Evolutionary conservation across 2,888 invertebrate genomes (phyloP), one percentile per base, ranked within the genome.

Genomic region (Griposia aprilina): DNA sequence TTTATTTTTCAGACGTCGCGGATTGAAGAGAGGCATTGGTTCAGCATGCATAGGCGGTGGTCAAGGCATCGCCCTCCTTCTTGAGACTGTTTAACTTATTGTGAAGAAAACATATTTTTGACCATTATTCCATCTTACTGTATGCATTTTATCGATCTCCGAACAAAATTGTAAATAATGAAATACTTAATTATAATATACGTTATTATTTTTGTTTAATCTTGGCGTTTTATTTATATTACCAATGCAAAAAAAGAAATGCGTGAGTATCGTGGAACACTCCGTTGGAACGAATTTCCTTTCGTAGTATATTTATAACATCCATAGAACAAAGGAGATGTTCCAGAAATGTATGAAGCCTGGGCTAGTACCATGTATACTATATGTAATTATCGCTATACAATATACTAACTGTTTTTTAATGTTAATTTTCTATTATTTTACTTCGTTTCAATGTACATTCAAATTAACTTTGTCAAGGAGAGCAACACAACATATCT

Each of bases 21-120:
- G 98, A 76, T 97, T 98, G 52, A 99, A 99, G 94, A 97, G 98
- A 86, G 99, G 98, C 48, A 98, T 99, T 91, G 99, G 99, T 20
- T 98, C 99, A 7, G 99, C 99, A 0, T 99, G 99, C 93, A 99
- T 99, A 94, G 99, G 99, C 55, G 99, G 99, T 59, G 99, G 99
- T 45, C 99, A 99, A 96, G 99, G 99, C 76, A 99, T 99, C 90
- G 99, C 99, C 11, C 92, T 99, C 0, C 97, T 99, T 84, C 92
- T 99, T 65, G 99, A 99, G 96, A 96, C 97, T 85, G 95, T 98
- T 84, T 98, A 96, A 65, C 26, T 66, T 67, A 59, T 23, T 67
- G 72, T 13, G 45, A 77, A 63, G 45, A 62, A 63, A 23, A 48
- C 30, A 57, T 48, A 17, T n/a, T 7, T 59, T n/a, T 57, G 26